Percentiles rank a stretch among this genome's conserved stretches.
Evolutionary conservation across 1,140 invertebrate species (phyloP).

Genomic region (Drosophila nebulosa): DNA sequence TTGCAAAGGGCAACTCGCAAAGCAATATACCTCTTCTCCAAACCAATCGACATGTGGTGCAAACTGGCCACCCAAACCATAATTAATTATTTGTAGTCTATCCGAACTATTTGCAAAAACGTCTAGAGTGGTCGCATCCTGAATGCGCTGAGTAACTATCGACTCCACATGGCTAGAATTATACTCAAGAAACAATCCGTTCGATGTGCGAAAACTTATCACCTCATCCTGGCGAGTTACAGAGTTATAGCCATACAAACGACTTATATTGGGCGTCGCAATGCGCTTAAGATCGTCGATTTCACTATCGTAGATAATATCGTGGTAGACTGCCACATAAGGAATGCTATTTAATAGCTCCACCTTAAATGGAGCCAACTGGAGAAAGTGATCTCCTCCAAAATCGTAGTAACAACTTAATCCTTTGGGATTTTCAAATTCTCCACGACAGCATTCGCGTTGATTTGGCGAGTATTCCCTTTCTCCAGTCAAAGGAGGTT

Average conservation of each 20-base stretch:
- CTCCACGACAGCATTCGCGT: not conserved
- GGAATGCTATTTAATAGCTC: not conserved
- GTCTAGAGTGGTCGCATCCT: not conserved
- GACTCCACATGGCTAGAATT: not conserved
- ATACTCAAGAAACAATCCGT: not conserved
- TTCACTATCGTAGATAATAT: constrained; percentile 8
- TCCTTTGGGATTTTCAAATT: not conserved
- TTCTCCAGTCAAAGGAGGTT: not conserved
- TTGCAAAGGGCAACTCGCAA: no score
- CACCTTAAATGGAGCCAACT: constrained; percentile 9
- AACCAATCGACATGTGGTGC: constrained; percentile 5
- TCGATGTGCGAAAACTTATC: not conserved
- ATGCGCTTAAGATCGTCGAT: not conserved
- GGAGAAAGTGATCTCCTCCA: not conserved
- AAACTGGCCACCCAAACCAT: constrained; percentile 7
- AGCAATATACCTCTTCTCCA: not conserved
- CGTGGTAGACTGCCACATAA: constrained; percentile 5
- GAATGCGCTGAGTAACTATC: not conserved
- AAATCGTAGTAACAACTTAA: constrained; percentile 6
- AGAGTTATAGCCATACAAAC: not conserved
- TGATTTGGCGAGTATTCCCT: not conserved
- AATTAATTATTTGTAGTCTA: constrained; percentile 1
- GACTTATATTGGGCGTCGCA: not conserved
- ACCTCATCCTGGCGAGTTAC: not conserved
- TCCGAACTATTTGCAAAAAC: not conserved